Conservation (phyloP, 2,888 invertebrate species). For the Drosophila monieri region DNA sequence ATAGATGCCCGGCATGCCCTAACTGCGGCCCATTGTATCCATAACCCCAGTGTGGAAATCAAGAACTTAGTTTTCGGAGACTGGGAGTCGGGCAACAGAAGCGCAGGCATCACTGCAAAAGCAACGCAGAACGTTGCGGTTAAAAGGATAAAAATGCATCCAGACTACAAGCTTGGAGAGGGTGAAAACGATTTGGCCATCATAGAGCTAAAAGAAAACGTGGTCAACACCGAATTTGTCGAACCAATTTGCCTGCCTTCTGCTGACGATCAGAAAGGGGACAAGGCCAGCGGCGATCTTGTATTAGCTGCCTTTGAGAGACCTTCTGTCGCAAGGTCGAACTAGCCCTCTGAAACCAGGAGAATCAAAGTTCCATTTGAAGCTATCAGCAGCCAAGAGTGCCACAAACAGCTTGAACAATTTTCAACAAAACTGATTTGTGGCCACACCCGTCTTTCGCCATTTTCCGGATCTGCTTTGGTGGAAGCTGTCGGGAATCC, state of each 20-base stretch:
- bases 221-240: slow-evolving; percentile 4
- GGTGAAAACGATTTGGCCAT: slow-evolving; percentile 14
- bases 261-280: background rate
- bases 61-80: slow-evolving; percentile 18
- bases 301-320: slow-evolving; percentile 2
- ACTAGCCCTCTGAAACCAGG: too few species aligned
- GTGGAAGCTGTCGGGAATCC: background rate
- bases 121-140: background rate
- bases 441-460: background rate
- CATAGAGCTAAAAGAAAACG: background rate
- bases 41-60: background rate
- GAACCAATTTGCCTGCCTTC: slow-evolving; percentile 27
- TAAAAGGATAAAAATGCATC: background rate
- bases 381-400: background rate
- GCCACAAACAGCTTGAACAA: background rate
- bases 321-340: background rate
- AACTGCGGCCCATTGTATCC: slow-evolving; percentile 23
- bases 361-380: slow-evolving; percentile 7
- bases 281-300: background rate
- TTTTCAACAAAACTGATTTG: slow-evolving; percentile 7
- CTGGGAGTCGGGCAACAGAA: slow-evolving; percentile 9
- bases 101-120: background rate
- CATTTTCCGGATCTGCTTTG: slow-evolving; percentile 9
- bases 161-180: background rate
- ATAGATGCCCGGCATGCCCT: slow-evolving; percentile 22